A percentile compares a stretch with the other conserved stretches of the same genome.
These are phyloP conservation scores for Martes martes DNA, from an alignment of 2,113 vertebrate species.

Conservation along the genomic window DNA sequence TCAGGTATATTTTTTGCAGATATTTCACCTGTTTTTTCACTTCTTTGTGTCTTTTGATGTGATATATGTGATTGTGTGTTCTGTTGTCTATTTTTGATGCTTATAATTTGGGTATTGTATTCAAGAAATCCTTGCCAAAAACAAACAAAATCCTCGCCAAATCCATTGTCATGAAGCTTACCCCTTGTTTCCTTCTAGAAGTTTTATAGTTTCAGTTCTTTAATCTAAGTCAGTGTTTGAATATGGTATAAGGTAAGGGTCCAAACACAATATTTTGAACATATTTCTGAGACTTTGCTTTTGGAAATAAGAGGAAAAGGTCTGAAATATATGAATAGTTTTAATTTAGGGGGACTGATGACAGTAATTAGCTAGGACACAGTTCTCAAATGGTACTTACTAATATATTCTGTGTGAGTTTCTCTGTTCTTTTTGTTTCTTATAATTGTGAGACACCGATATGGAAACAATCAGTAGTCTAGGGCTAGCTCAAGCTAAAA, in stretches of 20 bases:
- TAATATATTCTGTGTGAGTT: neutral
- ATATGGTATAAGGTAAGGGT: neutral
- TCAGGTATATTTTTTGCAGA: neutral
- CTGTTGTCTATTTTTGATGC: neutral
- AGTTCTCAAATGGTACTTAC: neutral
- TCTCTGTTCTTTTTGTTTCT: constrained; percentile 2
- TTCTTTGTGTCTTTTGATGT: neutral
- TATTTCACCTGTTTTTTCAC: neutral
- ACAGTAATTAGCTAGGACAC: neutral
- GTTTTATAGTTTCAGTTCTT: neutral
- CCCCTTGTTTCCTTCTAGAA: neutral
- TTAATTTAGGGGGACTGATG: neutral
- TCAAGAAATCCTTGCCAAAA: neutral
- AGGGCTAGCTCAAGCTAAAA: neutral
- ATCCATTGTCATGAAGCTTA: neutral
- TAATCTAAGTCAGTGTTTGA: neutral
- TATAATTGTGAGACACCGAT: neutral
- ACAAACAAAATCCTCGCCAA: neutral
- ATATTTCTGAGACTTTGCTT: neutral
- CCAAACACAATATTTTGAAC: constrained; percentile 2
- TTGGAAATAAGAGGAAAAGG: neutral
- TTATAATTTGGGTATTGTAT: neutral
- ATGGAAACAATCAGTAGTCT: neutral
- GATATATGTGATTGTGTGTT: neutral
- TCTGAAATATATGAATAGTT: neutral